Evolutionary conservation across 2,113 vertebrate species (phyloP).

Genomic region (Alethe castanea): DNA sequence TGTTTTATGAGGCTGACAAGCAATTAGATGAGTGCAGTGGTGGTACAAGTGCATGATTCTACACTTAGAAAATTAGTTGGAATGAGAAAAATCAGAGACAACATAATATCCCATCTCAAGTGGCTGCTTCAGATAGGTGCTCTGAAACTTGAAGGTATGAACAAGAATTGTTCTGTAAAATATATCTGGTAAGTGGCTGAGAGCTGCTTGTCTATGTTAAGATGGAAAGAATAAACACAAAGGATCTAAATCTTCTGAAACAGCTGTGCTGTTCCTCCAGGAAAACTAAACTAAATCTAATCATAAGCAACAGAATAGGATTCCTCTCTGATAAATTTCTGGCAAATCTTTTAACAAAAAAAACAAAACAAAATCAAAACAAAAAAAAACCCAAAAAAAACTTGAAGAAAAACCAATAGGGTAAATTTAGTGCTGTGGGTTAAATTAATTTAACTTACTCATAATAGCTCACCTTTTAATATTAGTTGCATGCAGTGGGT

Average conservation of each 20-base stretch:
- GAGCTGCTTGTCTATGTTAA: not conserved
- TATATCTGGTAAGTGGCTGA: not conserved
- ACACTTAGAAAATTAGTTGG: not conserved
- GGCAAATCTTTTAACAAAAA: not conserved
- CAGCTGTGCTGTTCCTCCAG: not conserved
- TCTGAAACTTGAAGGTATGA: not conserved
- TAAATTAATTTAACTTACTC: not conserved
- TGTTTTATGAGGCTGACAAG: not conserved
- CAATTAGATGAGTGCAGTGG: not conserved
- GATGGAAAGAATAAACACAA: not conserved
- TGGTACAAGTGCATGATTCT: not conserved
- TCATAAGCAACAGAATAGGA: not conserved
- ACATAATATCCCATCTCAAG: not conserved
- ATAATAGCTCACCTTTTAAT: not conserved
- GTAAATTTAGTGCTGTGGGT: not conserved
- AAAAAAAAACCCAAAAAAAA: not conserved
- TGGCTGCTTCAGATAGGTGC: not conserved
- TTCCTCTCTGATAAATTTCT: not conserved
- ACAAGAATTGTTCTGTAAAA: not conserved
- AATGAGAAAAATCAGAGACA: not conserved
- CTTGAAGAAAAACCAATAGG: rapidly evolving
- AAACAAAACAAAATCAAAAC: not conserved
- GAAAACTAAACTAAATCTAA: not conserved
- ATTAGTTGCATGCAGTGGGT: not conserved
- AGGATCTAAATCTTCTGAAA: not conserved